Evolutionary conservation across 2,888 invertebrate genomes (phyloP), one percentile per base, ranked within the genome.

Genomic region (Craniophora ligustri): DNA sequence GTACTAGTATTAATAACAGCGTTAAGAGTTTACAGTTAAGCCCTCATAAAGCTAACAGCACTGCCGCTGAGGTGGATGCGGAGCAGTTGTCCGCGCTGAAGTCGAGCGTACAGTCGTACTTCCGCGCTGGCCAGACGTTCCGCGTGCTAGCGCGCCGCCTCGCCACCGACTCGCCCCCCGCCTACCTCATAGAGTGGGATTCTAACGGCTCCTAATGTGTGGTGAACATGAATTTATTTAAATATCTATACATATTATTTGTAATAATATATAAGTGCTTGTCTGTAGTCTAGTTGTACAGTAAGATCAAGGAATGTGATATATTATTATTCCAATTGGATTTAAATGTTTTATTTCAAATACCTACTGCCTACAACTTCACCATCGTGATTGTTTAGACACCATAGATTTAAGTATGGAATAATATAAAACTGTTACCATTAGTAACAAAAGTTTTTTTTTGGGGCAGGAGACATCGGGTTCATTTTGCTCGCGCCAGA

Each of bases 151-250:
- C 97, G 42, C 97, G 96, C 81, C 94, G 98, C 40, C 91, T 95
- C 36, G 65, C 79, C 32, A 94, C 97, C 54, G 95, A 95, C 44
- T 94, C 95, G 34, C 95, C 95, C 78, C 94, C 96, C 75, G 97
- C 98, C 88, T 98, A 97, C 95, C 95, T 98, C 83, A 96, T 98
- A 73, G 97, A 98, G 90, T 98, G 98, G 98, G 98, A 98, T 79
- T 79, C 91, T 60, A 75, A 59, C 67, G 69, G 85, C 60, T 76
- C 85, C 53, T 81, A 76, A 72, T 44, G 35, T 50, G 36, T 60
- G 66, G 60, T 56, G 65, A 64, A 78, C 73, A 71, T 79, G 82
- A 84, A 87, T 86, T 86, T 88, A 87, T 87, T 86, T 86, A 85
- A 86, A 80, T 83, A 64, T 74, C 70, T 84, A 84, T 83, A 84